Percentiles rank a stretch among this genome's conserved stretches.
Conservation (phyloP, 1,140 invertebrate genomes). For the Hyposmocoma kahamanoa region DNA sequence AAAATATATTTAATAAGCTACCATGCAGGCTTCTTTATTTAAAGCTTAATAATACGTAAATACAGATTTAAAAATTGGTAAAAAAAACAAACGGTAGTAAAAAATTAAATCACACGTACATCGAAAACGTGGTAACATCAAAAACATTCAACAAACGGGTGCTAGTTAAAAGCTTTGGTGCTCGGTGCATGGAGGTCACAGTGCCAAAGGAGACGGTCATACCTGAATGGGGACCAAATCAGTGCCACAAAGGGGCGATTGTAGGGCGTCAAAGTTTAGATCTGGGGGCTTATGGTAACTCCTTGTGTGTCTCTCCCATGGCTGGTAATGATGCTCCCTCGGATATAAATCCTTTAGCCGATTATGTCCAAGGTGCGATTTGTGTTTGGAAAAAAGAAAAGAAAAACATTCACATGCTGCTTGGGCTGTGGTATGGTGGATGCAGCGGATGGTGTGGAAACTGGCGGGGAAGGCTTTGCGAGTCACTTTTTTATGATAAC, state of each 20-base stretch:
- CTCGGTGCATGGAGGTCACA: constrained; percentile 41
- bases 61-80: constrained; percentile 2
- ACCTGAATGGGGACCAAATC: constrained; percentile 83
- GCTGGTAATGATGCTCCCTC: constrained; percentile 66
- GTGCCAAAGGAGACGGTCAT: constrained; percentile 62
- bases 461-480: constrained; percentile 38
- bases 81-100: background rate
- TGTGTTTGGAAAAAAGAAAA: constrained; percentile 71
- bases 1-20: constrained; percentile 24
- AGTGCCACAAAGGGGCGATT: constrained; percentile 70
- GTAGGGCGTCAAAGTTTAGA: constrained; percentile 66
- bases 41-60: too few relatives aligned
- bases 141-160: constrained; percentile 30
- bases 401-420: constrained; percentile 73
- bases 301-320: constrained; percentile 54
- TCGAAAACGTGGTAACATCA: constrained; percentile 32
- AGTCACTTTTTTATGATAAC: too few relatives aligned
- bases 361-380: constrained; percentile 67
- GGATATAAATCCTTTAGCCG: constrained; percentile 67
- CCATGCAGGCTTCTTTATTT: constrained; percentile 43
- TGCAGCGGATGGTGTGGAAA: constrained; percentile 45
- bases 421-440: constrained; percentile 64
- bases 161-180: constrained; percentile 64
- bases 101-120: constrained; percentile 21
- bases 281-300: constrained; percentile 71